These are phyloP conservation scores for Lethrus apterus DNA, from an alignment of 1,140 invertebrate species.

Conservation along the genomic window DNA sequence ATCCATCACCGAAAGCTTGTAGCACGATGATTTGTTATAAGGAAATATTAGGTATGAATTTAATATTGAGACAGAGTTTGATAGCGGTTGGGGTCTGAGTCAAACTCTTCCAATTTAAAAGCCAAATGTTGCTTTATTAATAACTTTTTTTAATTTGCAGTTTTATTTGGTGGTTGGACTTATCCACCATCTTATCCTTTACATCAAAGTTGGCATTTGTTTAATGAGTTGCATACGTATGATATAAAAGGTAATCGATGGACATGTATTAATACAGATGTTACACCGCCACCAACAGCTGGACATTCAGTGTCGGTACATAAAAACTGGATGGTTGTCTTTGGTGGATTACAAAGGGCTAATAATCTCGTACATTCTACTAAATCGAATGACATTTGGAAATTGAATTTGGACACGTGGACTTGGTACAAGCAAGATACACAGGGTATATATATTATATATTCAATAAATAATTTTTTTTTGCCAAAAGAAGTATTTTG, in stretches of 20 bases:
- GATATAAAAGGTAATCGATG: slow-evolving; percentile 77
- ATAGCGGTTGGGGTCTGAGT: too few species aligned
- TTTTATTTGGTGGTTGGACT: slow-evolving; percentile 94
- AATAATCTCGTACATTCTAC: slow-evolving; percentile 45
- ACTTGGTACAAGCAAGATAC: slow-evolving; percentile 69
- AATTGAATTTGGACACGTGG: slow-evolving; percentile 70
- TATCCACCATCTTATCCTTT: slow-evolving; percentile 86
- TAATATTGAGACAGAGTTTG: background rate
- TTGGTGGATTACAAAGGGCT: slow-evolving; percentile 66
- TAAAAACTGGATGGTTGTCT: slow-evolving; percentile 82
- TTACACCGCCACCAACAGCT: slow-evolving; percentile 69
- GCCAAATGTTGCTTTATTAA: background rate
- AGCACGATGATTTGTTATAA: slow-evolving; percentile 83
- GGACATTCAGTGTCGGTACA: slow-evolving; percentile 91
- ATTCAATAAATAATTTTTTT: background rate
- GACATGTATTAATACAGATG: slow-evolving; percentile 60
- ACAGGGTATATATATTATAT: background rate
- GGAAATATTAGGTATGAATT: slow-evolving; percentile 46
- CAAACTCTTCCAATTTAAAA: background rate
- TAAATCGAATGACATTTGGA: slow-evolving; percentile 83
- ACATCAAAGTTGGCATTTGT: slow-evolving; percentile 82
- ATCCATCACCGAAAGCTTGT: slow-evolving; percentile 94
- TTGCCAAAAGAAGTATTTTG: background rate
- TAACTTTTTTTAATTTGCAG: slow-evolving; percentile 42
- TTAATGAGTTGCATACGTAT: slow-evolving; percentile 90